These are phyloP conservation scores for Anabas testudineus DNA, from an alignment of 2,797 vertebrate species.

Conservation along the genomic window DNA sequence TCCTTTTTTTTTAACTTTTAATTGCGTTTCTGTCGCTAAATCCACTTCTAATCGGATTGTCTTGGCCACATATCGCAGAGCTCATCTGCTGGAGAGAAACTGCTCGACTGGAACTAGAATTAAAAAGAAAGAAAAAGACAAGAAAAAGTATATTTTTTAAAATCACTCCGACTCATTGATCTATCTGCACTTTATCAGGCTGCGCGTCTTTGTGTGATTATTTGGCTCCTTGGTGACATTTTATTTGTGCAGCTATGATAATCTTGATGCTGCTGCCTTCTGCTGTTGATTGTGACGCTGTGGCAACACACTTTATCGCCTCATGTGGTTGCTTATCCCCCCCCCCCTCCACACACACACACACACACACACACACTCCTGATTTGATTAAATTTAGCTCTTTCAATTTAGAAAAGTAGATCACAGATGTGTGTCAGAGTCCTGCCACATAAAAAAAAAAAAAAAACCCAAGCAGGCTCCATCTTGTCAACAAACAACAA, in stretches of 20 bases:
- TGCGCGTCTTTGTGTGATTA: constrained; percentile 21
- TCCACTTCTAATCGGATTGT: constrained; percentile 78
- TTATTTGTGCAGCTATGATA: constrained; percentile 63
- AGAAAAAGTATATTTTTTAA: constrained; percentile 1
- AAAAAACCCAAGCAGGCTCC: constrained; percentile 17
- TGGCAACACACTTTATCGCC: constrained; percentile 72
- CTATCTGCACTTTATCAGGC: constrained; percentile 1
- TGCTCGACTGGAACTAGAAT: constrained; percentile 70
- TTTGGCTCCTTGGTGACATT: constrained; percentile 48
- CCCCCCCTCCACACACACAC: constrained; percentile 20
- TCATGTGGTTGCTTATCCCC: constrained; percentile 65
- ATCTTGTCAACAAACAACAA: constrained; percentile 40
- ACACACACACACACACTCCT: constrained; percentile 5
- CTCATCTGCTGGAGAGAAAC: constrained; percentile 70
- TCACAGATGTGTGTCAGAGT: constrained; percentile 77
- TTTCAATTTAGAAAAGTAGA: constrained; percentile 82
- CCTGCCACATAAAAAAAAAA: too few relatives aligned
- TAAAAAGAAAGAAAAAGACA: not conserved
- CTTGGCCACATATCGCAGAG: constrained; percentile 68
- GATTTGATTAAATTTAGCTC: constrained; percentile 82
- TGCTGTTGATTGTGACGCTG: constrained; percentile 73
- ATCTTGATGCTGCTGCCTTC: constrained; percentile 75
- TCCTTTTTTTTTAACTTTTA: constrained; percentile 79
- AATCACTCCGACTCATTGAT: constrained; percentile 7
- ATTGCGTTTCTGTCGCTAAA: constrained; percentile 78